Evolutionary conservation across 2,113 vertebrate genomes (phyloP).

Genomic region (Lucifuga dentata): DNA sequence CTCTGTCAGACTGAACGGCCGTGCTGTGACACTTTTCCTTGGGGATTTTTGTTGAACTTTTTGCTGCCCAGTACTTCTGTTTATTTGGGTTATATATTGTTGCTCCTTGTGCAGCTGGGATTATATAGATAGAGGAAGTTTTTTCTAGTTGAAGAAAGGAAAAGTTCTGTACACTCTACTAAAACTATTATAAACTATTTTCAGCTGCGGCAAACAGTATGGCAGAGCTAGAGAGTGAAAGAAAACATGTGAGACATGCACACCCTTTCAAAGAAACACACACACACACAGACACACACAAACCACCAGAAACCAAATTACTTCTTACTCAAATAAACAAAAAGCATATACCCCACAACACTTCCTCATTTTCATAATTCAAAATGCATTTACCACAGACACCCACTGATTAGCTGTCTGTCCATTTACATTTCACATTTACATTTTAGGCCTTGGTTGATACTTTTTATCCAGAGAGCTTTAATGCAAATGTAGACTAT

Average conservation of each 20-base stretch:
- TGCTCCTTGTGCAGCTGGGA: not conserved
- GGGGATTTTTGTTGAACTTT: too few species aligned
- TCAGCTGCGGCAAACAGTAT: not conserved
- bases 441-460: not conserved
- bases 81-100: too few species aligned
- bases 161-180: not conserved
- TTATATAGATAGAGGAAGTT: not conserved
- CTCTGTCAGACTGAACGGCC: not conserved
- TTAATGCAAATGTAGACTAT: too few species aligned
- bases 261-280: too few species aligned
- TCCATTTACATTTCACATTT: conserved; percentile 1
- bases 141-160: not conserved
- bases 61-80: too few species aligned
- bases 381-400: not conserved
- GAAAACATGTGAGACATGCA: too few species aligned
- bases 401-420: too few species aligned
- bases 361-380: not conserved
- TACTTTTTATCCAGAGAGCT: too few species aligned
- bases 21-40: too few species aligned
- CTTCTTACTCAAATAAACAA: not conserved
- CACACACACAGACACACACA: not conserved
- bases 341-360: too few species aligned
- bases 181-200: conserved; percentile 8
- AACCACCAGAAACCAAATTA: not conserved
- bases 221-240: not conserved